phyloP scores from a whole-genome alignment of 2,113 vertebrate genomes.

The Hyaena hyaena region DNA sequence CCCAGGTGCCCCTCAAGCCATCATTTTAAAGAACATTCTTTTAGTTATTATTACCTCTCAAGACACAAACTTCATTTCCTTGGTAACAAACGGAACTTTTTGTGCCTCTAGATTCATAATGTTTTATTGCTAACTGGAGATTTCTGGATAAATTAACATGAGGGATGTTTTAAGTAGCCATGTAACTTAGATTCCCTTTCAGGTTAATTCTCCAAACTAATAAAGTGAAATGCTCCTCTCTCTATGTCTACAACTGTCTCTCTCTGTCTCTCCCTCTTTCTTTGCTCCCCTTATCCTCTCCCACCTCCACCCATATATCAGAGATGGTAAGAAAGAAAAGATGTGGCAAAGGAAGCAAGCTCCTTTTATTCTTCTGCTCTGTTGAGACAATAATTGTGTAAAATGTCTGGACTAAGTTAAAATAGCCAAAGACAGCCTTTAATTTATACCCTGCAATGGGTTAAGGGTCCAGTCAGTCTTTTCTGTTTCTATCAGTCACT shows the following conservation, averaged over 20 bases:
- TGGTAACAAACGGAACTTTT: neutral
- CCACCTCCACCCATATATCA: neutral
- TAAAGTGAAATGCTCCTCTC: too few relatives aligned
- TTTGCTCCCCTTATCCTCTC: neutral
- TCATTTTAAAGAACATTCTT: neutral
- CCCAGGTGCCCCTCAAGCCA: neutral
- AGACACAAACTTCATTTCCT: neutral
- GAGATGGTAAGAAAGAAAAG: neutral
- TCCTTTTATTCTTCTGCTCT: constrained; percentile 26
- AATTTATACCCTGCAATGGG: constrained; percentile 49
- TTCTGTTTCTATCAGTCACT: constrained; percentile 54
- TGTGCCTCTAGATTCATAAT: neutral
- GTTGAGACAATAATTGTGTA: constrained; percentile 52
- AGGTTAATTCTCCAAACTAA: constrained; percentile 28
- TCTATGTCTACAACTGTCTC: neutral
- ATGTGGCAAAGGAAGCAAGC: constrained; percentile 39
- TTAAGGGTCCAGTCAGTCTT: constrained; percentile 65
- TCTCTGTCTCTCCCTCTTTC: neutral
- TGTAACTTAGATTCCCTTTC: neutral
- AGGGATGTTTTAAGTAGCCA: neutral
- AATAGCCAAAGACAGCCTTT: constrained; percentile 57
- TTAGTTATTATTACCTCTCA: neutral
- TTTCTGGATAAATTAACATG: constrained; percentile 9
- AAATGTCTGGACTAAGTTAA: constrained; percentile 64
- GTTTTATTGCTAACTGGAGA: neutral